Evolutionary conservation across 1,140 invertebrate genomes (phyloP), one percentile per base, ranked within the genome.

Genomic region (Druon quercuslanigerum): DNA sequence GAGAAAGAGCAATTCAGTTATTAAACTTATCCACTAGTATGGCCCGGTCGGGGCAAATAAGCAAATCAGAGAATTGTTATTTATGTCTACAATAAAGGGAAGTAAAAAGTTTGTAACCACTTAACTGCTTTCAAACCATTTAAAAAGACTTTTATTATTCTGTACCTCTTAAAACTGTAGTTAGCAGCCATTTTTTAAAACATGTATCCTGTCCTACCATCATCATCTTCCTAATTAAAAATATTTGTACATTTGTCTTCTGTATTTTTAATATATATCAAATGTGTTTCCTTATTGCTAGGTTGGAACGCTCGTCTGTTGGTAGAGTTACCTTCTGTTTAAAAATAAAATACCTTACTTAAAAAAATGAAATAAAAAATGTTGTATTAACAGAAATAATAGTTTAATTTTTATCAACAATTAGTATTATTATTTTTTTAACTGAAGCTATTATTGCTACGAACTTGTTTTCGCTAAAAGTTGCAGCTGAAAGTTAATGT

Each of bases 1-100:
- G 71, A 79, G 78, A 84, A 83, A 83, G 80, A 78, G 80, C 83
- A 87, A 86, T 84, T 87, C 73, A 85, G 85, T 86, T 87, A 87
- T 86, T 82, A 80, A 86, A 81, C 77, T 83, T 76, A 79, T 79
- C 57, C 75, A 17, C 54, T 77, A 78, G 73, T 54, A 79, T 77
- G 76, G 57, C 71, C 33, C 40, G 13, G 33, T 8, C 14, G 25
- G 25, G 60, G 40, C 33, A 66, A 66, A 46, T 20, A 14, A 66
- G n/a, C 60, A 66, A 66, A 66, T 66, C 25, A 14, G 60, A 46
- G 60, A 66, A 66, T 66, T 66, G 60, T 66, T 66, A 66, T 66
- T 66, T 66, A 66, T 66, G 40, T 16, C 60, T 66, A 1, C 6
- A 66, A 46, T 46, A 46, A 40, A 33, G 40, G 46, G 25, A 40